Percentiles rank a stretch among this genome's conserved stretches.
phyloP scores from a whole-genome alignment of 2,888 invertebrate species.

The Cataglyphis cursor region DNA sequence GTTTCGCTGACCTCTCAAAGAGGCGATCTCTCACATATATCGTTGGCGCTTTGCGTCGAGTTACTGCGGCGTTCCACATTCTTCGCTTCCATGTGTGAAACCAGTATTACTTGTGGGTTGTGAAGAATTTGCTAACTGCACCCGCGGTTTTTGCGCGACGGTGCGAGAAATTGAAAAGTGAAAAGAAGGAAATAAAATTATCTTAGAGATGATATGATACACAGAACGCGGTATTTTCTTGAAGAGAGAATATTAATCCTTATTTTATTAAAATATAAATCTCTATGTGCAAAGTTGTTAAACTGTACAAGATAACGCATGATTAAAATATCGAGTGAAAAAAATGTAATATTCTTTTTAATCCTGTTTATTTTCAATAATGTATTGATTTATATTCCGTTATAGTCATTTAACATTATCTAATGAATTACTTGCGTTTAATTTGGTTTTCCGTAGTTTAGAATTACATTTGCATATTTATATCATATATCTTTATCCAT shows the following conservation, averaged over 20 bases:
- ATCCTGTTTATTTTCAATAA: not conserved
- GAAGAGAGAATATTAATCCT: not conserved
- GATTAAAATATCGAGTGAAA: not conserved
- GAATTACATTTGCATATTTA: conserved; percentile 4
- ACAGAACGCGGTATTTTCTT: not conserved
- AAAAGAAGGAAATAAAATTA: not conserved
- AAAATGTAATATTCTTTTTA: not conserved
- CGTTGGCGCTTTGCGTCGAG: conserved; percentile 62
- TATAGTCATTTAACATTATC: not conserved
- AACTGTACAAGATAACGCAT: not conserved
- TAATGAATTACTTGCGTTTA: not conserved
- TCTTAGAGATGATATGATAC: not conserved
- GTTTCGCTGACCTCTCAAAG: conserved; percentile 70
- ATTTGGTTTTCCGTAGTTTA: not conserved
- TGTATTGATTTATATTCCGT: not conserved
- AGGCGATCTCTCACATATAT: conserved; percentile 51
- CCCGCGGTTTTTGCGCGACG: conserved; percentile 3
- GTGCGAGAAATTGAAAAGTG: conserved; percentile 17
- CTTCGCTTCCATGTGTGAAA: conserved; percentile 63
- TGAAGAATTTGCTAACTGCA: conserved; percentile 65
- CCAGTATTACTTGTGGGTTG: conserved; percentile 47
- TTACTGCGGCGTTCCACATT: conserved; percentile 73
- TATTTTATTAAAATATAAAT: not conserved
- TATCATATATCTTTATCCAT: not conserved
- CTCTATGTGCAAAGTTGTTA: not conserved